phyloP scores from a whole-genome alignment of 2,113 vertebrate genomes.

The Amphilophus citrinellus region DNA sequence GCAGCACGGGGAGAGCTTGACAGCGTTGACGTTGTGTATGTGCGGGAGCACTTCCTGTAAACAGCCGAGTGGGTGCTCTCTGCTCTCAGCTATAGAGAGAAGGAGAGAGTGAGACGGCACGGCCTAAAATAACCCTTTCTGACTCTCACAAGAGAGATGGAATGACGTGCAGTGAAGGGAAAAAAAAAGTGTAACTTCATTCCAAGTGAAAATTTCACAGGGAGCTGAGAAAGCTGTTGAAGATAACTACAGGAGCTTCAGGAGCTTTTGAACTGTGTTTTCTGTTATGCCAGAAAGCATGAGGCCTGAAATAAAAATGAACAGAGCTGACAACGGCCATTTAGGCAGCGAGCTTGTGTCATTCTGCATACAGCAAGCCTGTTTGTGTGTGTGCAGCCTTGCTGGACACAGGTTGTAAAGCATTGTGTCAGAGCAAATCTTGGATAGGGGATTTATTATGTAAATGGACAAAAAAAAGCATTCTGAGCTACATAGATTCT shows the following conservation, averaged over 20 bases:
- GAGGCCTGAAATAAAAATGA: conserved; percentile 35
- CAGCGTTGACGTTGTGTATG: conserved; percentile 58
- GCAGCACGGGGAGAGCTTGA: conserved; percentile 70
- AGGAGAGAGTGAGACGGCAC: conserved; percentile 53
- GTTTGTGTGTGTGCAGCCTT: neutral
- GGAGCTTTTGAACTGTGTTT: conserved; percentile 30
- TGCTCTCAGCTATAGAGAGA: conserved; percentile 53
- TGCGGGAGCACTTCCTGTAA: conserved; percentile 72
- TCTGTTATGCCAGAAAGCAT: conserved; percentile 28
- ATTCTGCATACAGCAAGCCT: conserved; percentile 15
- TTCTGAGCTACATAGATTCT: neutral
- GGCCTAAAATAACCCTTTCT: conserved; percentile 76
- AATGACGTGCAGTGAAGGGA: conserved; percentile 46
- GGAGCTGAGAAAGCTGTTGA: conserved; percentile 13
- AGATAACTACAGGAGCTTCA: conserved; percentile 33
- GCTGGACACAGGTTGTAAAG: conserved; percentile 21
- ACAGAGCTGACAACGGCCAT: conserved; percentile 21
- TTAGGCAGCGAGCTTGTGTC: conserved; percentile 33
- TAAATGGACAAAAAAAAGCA: neutral
- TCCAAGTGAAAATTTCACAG: conserved; percentile 33
- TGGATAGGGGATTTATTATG: neutral
- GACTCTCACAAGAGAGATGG: conserved; percentile 52
- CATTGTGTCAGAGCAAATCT: conserved; percentile 24
- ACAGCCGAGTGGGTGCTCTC: conserved; percentile 64
- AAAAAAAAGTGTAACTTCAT: conserved; percentile 42